Conservation (phyloP, 2,888 invertebrate genomes). For the Stratiomys singularior region DNA sequence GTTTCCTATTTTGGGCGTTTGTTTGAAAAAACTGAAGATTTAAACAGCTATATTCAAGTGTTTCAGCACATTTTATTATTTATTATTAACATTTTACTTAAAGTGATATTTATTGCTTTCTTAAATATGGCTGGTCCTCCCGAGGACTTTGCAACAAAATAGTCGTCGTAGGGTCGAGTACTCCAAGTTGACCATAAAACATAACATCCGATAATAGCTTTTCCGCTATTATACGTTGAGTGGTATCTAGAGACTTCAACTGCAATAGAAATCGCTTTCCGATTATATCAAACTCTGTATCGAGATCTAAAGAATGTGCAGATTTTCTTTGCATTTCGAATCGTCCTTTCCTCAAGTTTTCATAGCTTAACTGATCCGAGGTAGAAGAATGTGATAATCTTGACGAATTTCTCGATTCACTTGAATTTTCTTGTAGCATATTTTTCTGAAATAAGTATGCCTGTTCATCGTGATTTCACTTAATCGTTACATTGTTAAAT, state of each 20-base stretch:
- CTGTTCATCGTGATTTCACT: no score
- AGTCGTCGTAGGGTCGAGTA: background rate
- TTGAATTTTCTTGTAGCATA: background rate
- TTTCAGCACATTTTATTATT: no score
- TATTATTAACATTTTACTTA: no score
- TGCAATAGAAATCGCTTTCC: background rate
- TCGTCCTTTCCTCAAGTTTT: background rate
- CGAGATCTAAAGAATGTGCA: background rate
- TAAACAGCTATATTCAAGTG: no score
- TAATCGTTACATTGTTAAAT: no score
- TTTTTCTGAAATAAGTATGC: slow-evolving; percentile 3
- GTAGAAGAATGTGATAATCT: background rate
- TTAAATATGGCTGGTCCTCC: no score
- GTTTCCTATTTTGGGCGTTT: no score
- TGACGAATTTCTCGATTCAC: background rate
- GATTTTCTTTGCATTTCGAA: background rate
- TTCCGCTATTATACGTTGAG: slow-evolving; percentile 24
- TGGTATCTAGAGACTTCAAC: background rate
- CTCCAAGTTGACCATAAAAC: slow-evolving; percentile 4
- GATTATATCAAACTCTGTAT: background rate
- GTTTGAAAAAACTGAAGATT: no score
- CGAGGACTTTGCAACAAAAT: background rate
- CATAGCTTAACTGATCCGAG: background rate
- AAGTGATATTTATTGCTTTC: no score
- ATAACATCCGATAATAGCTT: slow-evolving; percentile 26